These are phyloP conservation scores for Neelides folsomi DNA, from an alignment of 2,888 invertebrate genomes.

Conservation along the genomic window DNA sequence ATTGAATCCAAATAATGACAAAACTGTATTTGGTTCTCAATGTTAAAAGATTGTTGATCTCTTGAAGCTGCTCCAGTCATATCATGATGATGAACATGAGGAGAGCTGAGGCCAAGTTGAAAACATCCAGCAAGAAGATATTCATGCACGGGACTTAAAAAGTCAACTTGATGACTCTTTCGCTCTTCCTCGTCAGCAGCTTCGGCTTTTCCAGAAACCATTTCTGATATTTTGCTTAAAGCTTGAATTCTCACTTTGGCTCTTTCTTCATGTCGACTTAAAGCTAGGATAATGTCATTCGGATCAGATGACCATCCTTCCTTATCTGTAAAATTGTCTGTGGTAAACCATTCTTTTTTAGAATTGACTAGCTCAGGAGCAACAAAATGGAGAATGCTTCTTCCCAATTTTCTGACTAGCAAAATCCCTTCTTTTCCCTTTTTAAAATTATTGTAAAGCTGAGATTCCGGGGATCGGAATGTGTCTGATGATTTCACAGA, in stretches of 20 bases:
- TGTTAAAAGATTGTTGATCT: slow-evolving; percentile 1
- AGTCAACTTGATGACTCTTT: slow-evolving; percentile 12
- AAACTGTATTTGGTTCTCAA: slow-evolving; percentile 25
- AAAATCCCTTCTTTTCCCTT: slow-evolving; percentile 9
- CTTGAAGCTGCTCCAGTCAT: not conserved
- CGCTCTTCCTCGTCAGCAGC: not conserved
- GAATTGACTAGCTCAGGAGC: slow-evolving; percentile 13
- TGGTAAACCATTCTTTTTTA: slow-evolving; percentile 18
- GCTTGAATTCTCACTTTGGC: slow-evolving; percentile 28
- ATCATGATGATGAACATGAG: slow-evolving; percentile 3
- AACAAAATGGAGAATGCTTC: slow-evolving; percentile 22
- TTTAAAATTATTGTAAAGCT: not conserved
- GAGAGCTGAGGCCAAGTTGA: slow-evolving; percentile 38
- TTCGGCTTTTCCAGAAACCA: slow-evolving; percentile 15
- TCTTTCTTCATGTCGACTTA: slow-evolving; percentile 26
- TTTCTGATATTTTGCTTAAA: slow-evolving; percentile 19
- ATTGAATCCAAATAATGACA: slow-evolving; percentile 48
- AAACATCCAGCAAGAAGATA: slow-evolving; percentile 46
- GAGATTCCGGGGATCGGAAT: slow-evolving; percentile 15
- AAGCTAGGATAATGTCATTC: slow-evolving; percentile 13
- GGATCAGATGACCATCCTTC: slow-evolving; percentile 28
- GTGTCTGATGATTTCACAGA: slow-evolving; percentile 19
- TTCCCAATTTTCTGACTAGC: slow-evolving; percentile 17
- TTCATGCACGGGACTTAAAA: slow-evolving; percentile 38
- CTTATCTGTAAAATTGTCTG: too few species aligned